Base-by-base conservation (phyloP, 2,888 invertebrate genomes). In the Dicycla oo region DNA sequence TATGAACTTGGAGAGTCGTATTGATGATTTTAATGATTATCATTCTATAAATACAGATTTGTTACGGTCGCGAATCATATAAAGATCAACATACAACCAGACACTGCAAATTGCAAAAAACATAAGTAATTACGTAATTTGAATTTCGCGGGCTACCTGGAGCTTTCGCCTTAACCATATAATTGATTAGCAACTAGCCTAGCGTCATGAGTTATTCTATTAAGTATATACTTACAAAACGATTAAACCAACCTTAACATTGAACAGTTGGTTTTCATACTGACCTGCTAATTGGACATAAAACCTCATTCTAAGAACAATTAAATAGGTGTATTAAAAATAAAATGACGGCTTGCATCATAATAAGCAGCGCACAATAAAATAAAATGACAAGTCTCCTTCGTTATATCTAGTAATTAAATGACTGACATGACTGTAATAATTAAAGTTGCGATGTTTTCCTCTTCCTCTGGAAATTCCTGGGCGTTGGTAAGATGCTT, bases 401-500 rank as follows among this genome's bases (percentile, higher is more conserved):
- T 65, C 53, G 26, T 51, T 67, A 26, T 40, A 53, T 30, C 15
- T 68, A 38, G 67, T 54, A 65, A 62, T 80, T 65, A 81, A 72
- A 72, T 80, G 15, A 34, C 45, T 40, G 23, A 65, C 53, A 45
- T 62, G 30, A 40, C 34, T 34, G 62, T 56, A 73, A 69, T 82
- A 69, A 80, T 80, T 69, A 71, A 82, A 68, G 20, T 73, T 60
- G 63, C 54, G 13, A 53, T 72, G 49, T 85, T 93, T 92, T 92
- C 90, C 89, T 88, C 89, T 91, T 88, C 78, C 83, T 82, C 82
- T 76, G 78, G 77, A 77, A 76, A 77, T 84, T 83, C 77, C 79
- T 81, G 87, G 90, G 84, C 88, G 84, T 86, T 85, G 94, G 94
- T 94, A 93, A 94, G 94, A 91, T 93, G 93, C 91, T 88, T 89